These are phyloP conservation scores for Geophilus truncorum DNA, from an alignment of 2,888 invertebrate species.

Conservation along the genomic window DNA sequence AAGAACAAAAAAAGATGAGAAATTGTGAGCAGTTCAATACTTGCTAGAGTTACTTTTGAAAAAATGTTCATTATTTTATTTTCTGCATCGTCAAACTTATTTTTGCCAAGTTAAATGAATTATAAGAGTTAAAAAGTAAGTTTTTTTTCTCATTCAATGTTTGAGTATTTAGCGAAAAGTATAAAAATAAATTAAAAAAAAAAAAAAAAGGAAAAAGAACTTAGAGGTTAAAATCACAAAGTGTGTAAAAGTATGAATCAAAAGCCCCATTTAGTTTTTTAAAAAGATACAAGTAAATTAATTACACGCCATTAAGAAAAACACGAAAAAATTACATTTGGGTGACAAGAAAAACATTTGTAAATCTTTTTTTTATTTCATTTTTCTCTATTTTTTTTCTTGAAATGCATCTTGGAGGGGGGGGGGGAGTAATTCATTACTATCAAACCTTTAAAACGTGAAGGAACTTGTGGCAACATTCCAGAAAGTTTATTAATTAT, in stretches of 20 bases:
- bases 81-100: not conserved
- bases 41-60: not conserved
- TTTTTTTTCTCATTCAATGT: too few relatives aligned
- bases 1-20: not conserved
- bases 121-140: not conserved
- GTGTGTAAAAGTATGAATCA: not conserved
- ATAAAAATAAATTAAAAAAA: too few relatives aligned
- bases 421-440: constrained; percentile 11
- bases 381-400: not conserved
- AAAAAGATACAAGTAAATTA: not conserved
- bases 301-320: not conserved
- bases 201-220: too few relatives aligned
- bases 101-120: not conserved
- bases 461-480: constrained; percentile 1
- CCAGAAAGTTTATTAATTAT: constrained; percentile 27
- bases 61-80: not conserved
- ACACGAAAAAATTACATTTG: not conserved
- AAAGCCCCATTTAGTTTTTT: not conserved
- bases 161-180: too few relatives aligned
- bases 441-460: constrained; percentile 5
- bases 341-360: not conserved
- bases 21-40: constrained; percentile 9
- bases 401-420: not conserved
- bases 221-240: too few relatives aligned
- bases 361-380: not conserved